A percentile compares a stretch with the other conserved stretches of the same genome.
Conservation (phyloP, 2,113 vertebrate species). For the Rhagologus leucostigma region DNA sequence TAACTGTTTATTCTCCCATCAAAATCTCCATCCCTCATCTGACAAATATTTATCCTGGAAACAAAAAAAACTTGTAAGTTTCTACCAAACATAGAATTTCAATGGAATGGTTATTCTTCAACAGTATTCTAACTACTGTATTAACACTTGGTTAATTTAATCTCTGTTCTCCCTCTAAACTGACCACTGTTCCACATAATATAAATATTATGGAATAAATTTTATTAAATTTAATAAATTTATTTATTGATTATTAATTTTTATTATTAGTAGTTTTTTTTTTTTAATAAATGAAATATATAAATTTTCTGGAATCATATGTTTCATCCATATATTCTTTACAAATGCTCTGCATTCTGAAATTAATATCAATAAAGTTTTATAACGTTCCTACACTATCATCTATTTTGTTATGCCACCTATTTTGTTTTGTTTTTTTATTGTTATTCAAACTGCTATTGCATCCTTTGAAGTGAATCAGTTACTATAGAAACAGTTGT, state of each 20-base stretch:
- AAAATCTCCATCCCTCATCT: background rate
- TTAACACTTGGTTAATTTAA: background rate
- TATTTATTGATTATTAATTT: too few relatives aligned
- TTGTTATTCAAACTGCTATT: background rate
- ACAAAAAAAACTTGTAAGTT: background rate
- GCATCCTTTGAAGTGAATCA: background rate
- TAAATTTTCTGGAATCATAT: background rate
- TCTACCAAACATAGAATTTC: background rate
- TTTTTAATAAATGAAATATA: too few relatives aligned
- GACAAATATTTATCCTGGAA: background rate
- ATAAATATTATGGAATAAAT: too few relatives aligned
- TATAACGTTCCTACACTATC: background rate
- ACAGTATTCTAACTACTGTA: background rate
- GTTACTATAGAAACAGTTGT: conserved; percentile 11
- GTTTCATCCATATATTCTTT: background rate
- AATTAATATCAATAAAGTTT: background rate
- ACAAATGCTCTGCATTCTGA: background rate
- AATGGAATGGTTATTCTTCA: background rate
- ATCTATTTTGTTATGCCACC: background rate
- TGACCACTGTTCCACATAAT: background rate
- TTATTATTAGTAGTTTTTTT: too few relatives aligned
- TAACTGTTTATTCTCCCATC: background rate
- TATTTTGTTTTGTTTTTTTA: background rate
- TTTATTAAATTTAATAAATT: too few relatives aligned
- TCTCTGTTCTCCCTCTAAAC: background rate